These are phyloP conservation scores for Rhinophrynus dorsalis DNA, from an alignment of 2,797 vertebrate species.

Conservation along the genomic window DNA sequence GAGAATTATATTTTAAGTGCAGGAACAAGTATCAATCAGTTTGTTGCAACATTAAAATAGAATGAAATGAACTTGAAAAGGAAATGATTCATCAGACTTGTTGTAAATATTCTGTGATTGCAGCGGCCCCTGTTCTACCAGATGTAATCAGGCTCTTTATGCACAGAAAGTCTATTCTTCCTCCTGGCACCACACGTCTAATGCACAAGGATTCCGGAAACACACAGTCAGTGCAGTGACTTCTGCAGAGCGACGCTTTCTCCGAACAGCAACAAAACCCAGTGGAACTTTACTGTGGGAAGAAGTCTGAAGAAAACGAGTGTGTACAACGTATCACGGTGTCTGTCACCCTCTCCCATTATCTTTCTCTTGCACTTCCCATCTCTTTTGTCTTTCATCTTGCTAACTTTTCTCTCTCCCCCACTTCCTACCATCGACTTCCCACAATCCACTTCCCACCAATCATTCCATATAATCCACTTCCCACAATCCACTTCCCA, in stretches of 20 bases:
- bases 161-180: slow-evolving; percentile 1
- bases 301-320: too few relatives aligned
- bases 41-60: slow-evolving; percentile 13
- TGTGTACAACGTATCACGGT: too few relatives aligned
- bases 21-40: slow-evolving; percentile 54
- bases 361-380: too few relatives aligned
- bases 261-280: background rate
- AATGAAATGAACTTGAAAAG: slow-evolving; percentile 18
- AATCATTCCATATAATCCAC: too few relatives aligned
- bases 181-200: background rate
- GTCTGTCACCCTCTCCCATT: too few relatives aligned
- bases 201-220: background rate
- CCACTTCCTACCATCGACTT: too few relatives aligned
- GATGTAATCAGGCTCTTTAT: slow-evolving; percentile 14
- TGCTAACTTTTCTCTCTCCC: too few relatives aligned
- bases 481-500: too few relatives aligned
- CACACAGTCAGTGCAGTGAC: background rate
- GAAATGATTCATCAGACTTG: slow-evolving; percentile 24
- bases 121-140: background rate
- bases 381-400: too few relatives aligned
- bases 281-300: too few relatives aligned
- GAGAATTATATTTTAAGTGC: slow-evolving; percentile 53
- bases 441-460: too few relatives aligned
- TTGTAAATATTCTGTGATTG: slow-evolving; percentile 30
- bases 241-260: background rate